Evolutionary conservation across 2,113 vertebrate species (phyloP), one percentile per base, ranked within the genome.

Genomic region (Athene cunicularia): DNA sequence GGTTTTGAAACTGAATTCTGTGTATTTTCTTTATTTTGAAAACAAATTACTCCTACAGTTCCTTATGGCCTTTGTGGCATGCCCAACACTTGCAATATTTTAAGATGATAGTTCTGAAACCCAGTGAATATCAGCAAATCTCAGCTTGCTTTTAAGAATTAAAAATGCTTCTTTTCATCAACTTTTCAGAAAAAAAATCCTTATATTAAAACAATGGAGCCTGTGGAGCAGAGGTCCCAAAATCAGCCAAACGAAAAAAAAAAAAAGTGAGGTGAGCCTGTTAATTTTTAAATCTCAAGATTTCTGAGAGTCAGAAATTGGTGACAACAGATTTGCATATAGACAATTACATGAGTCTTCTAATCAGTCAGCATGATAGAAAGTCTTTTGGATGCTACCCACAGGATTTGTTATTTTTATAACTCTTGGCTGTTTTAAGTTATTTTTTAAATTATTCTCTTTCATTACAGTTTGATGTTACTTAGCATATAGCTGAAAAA

Each of bases 341-440:
- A 90, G 95, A 96, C 93, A 97, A 95, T 96, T 87, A 82, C 70
- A 80, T 37, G n/a, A 95, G 50, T 55, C 77, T 93, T 91, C 84
- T 94, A 82, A 95, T 95, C 94, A 96, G 58, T 95, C 91, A 96
- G 67, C 28, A 32, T 80, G 77, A 94, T 77, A 82, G 74, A 95
- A 96, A 94, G 50, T 62, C 94, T 90, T 97, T 93, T 85, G 91
- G 74, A 82, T 96, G n/a, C 96, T 90, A 76, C 97, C 96, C 94
- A 97, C 93, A 91, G 77, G 77, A 94, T 87, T 86, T 94, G 80
- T 94, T 96, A 95, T 96, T 96, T 97, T 97, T 97, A 91, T 96
- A 94, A 66, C 91, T 93, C 87, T 90, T 82, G 77, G 53, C 93
- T 97, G 58, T 0, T 88, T 93, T 66, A 82, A 88, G 62, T 80